Percentiles rank a stretch among this genome's conserved stretches.
These are phyloP conservation scores for Delichon dasypus DNA, from an alignment of 2,797 vertebrate genomes.

Conservation along the genomic window DNA sequence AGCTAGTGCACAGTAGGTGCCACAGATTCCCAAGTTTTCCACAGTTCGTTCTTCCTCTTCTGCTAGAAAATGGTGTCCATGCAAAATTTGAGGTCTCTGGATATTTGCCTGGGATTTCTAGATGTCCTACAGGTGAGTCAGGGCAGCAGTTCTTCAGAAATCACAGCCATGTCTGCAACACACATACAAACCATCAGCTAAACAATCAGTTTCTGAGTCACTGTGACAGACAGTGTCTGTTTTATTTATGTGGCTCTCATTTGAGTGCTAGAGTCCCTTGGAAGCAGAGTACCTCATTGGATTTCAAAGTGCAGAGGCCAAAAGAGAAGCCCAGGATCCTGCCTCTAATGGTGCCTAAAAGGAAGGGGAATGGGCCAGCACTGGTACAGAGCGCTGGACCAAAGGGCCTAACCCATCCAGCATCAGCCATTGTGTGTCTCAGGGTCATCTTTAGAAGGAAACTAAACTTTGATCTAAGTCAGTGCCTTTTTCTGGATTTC, in stretches of 20 bases:
- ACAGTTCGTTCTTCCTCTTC: background rate
- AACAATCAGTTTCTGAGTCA: background rate
- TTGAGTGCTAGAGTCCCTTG: background rate
- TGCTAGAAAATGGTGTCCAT: background rate
- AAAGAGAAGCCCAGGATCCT: background rate
- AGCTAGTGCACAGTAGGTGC: background rate
- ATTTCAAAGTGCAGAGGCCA: background rate
- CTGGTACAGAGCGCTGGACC: background rate
- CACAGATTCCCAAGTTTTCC: background rate
- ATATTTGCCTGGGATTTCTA: background rate
- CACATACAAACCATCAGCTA: background rate
- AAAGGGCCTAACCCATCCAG: background rate
- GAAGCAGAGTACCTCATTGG: background rate
- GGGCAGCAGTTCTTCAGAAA: background rate
- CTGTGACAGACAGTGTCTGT: background rate
- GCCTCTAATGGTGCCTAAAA: background rate
- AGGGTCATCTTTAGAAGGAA: background rate
- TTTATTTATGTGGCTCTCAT: background rate
- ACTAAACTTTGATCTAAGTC: background rate
- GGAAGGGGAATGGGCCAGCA: background rate
- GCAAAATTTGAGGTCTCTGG: background rate
- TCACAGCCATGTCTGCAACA: background rate
- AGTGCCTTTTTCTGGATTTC: background rate
- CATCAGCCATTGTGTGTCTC: background rate
- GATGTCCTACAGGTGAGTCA: background rate